A percentile compares a stretch with the other conserved stretches of the same genome.
These are phyloP conservation scores for Pheosia gnoma DNA, from an alignment of 2,888 invertebrate species.

Conservation along the genomic window DNA sequence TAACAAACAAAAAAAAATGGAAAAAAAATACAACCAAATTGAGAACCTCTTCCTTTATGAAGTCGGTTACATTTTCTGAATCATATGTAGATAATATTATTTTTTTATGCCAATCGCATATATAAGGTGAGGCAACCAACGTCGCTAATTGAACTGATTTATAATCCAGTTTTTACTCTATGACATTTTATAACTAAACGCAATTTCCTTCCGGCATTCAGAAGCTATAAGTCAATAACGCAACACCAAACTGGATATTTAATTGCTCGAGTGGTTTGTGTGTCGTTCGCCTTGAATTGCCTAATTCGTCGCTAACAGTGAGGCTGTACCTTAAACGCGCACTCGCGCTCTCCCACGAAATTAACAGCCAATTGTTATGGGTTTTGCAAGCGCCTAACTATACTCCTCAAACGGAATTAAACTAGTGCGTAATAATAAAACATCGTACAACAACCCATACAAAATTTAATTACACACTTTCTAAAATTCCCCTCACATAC, in stretches of 20 bases:
- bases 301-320: slow-evolving; percentile 20
- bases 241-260: slow-evolving; percentile 1
- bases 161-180: not conserved
- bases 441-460: slow-evolving; percentile 21
- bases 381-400: slow-evolving; percentile 57
- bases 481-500: slow-evolving; percentile 28
- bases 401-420: slow-evolving; percentile 30
- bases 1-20: too few species aligned
- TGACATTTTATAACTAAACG: not conserved
- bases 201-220: slow-evolving; percentile 6
- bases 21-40: too few species aligned
- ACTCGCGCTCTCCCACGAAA: slow-evolving; percentile 60
- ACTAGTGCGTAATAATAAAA: slow-evolving; percentile 27
- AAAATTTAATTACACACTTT: slow-evolving; percentile 37
- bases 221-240: slow-evolving; percentile 28
- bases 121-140: not conserved
- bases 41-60: too few species aligned
- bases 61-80: too few species aligned
- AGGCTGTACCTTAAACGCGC: slow-evolving; percentile 40
- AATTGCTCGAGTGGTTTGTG: not conserved
- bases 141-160: not conserved
- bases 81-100: not conserved
- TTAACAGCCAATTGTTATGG: slow-evolving; percentile 62
- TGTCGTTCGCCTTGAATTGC: not conserved
- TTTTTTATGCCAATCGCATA: not conserved